These are phyloP conservation scores for Piliocolobus tephrosceles DNA, from an alignment of 2,113 vertebrate species.

Conservation along the genomic window DNA sequence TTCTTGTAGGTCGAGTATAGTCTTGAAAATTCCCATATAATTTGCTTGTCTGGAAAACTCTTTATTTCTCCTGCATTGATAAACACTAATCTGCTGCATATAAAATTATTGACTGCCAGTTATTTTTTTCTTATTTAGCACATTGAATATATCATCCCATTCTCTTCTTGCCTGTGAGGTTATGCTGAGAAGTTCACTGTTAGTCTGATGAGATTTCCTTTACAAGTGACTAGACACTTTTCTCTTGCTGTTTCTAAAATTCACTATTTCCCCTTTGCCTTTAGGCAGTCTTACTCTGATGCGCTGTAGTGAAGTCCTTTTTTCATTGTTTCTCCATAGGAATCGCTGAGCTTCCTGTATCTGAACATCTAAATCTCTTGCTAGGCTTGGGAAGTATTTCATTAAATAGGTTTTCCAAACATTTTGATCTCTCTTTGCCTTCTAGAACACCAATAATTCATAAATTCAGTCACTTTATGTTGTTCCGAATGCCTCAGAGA, in stretches of 20 bases:
- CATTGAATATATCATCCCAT: neutral
- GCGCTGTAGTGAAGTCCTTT: neutral
- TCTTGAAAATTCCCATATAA: neutral
- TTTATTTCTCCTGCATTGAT: neutral
- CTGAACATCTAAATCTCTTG: neutral
- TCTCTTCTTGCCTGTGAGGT: neutral
- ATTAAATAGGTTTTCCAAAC: neutral
- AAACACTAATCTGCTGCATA: neutral
- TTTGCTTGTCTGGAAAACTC: neutral
- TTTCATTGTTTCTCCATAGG: neutral
- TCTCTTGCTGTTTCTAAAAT: neutral
- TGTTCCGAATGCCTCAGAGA: neutral
- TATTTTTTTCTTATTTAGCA: neutral
- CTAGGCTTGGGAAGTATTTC: neutral
- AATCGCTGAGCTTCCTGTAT: neutral
- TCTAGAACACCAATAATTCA: neutral
- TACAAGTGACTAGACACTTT: neutral
- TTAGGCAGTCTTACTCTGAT: too few species aligned
- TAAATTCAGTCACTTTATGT: neutral
- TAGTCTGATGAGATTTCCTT: neutral
- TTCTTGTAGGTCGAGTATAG: neutral
- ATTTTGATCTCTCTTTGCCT: neutral
- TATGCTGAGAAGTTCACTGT: neutral
- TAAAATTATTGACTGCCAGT: neutral
- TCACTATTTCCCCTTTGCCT: neutral